Conservation (phyloP, 1,140 invertebrate genomes). For the Brachystomella parvula region DNA sequence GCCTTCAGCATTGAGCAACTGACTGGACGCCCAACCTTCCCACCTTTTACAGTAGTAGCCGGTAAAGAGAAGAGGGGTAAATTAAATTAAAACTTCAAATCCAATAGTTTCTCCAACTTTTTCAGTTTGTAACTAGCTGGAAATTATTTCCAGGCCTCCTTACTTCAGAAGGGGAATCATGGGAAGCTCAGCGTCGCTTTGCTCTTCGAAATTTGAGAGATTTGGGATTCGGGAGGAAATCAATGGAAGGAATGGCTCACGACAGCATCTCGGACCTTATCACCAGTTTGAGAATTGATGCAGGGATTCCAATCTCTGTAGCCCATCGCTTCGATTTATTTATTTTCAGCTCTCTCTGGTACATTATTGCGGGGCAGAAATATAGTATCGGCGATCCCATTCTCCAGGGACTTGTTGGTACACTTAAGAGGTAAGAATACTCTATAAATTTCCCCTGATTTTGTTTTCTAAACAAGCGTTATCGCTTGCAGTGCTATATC, state of each 20-base stretch:
- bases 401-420: neutral
- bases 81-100: too few relatives aligned
- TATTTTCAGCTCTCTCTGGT: slow-evolving; percentile 74
- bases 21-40: neutral
- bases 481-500: too few relatives aligned
- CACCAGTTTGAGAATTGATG: neutral
- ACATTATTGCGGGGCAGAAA: slow-evolving; percentile 68
- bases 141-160: neutral
- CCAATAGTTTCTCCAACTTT: neutral
- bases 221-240: neutral
- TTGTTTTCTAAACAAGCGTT: neutral
- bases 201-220: neutral
- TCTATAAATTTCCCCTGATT: neutral
- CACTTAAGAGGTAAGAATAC: slow-evolving; percentile 5
- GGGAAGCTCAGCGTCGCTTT: neutral
- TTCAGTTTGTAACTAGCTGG: neutral
- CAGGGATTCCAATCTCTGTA: neutral
- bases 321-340: slow-evolving; percentile 28
- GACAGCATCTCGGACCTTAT: neutral
- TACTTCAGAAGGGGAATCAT: neutral
- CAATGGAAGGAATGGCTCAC: neutral
- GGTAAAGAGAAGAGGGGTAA: neutral
- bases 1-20: neutral
- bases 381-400: slow-evolving; percentile 43
- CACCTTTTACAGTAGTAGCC: neutral